Base-by-base conservation (phyloP, 1,140 invertebrate genomes). In the Tetramorium parvispinum region DNA sequence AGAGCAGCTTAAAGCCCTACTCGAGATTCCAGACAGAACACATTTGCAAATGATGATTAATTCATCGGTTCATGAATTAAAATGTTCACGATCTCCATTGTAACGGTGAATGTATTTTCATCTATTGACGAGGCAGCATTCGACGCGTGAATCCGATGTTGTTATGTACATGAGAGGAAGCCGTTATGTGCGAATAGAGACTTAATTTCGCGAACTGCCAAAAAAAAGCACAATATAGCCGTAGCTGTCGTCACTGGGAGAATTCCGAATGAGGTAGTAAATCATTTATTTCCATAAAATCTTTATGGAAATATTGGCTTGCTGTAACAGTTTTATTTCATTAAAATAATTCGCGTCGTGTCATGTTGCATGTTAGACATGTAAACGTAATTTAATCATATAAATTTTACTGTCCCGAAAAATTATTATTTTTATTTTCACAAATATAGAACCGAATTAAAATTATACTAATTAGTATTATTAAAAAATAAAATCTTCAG, bases 31-130 rank as follows among this genome's bases (percentile, higher is more conserved):
- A 89, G 79, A 81, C 89, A 65, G 61, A 77, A 79, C 70, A 85
- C 85, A 88, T 91, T 91, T 90, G 85, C 85, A 89, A 91, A 85
- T 79, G 78, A 91, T 91, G 89, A 90, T 86, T 91, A 91, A 91
- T 91, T 91, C 89, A 91, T 91, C 78, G 89, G 73, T 88, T 91
- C 89, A 90, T 91, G 89, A 91, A 91, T 91, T 91, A 91, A 91
- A 90, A 91, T 88, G 82, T 91, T 91, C 89, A 91, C 89, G 89
- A 91, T 91, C 87, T 88, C 87, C 83, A 90, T 91, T 91, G 89
- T 91, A 91, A 91, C 88, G 87, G 88, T 90, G 89, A 90, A 91
- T 81, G 73, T 61, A 57, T 66, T 75, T 66, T 61, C 76, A 46
- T 55, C 86, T 82, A 90, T 90, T 83, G 76, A 85, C 78, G 53